Conservation (phyloP, 2,797 vertebrate genomes). For the Tragelaphus oryx region DNA sequence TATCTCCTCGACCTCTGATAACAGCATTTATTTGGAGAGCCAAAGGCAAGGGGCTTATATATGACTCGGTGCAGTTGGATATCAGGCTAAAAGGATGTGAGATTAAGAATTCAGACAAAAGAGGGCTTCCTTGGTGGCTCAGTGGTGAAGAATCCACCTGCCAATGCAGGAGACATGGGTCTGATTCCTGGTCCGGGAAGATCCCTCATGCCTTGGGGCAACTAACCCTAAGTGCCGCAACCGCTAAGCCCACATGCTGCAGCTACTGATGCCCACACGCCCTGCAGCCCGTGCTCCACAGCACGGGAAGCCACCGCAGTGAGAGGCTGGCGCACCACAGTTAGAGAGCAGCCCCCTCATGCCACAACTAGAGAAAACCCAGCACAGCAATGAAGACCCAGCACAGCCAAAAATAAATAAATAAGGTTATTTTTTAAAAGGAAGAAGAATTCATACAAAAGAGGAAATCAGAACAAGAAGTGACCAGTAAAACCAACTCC, state of each 20-base stretch:
- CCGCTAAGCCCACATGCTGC: neutral
- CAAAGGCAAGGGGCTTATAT: neutral
- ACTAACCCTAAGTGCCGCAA: neutral
- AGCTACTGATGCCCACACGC: rapidly evolving
- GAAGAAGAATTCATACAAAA: neutral
- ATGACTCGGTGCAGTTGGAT: neutral
- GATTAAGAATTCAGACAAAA: neutral
- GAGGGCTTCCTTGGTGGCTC: neutral
- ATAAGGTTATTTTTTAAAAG: neutral
- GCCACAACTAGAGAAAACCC: neutral
- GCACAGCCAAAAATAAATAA: neutral
- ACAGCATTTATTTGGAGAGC: neutral
- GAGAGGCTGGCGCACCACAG: neutral
- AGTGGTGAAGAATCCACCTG: neutral
- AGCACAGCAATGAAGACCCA: neutral
- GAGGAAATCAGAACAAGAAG: neutral
- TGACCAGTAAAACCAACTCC: neutral
- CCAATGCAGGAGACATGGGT: neutral
- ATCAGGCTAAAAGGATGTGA: neutral
- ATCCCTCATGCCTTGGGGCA: neutral
- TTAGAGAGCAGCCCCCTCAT: neutral
- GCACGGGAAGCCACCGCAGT: rapidly evolving
- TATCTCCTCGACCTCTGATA: neutral
- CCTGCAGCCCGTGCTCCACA: neutral
- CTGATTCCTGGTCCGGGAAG: neutral